Percentiles rank a stretch among this genome's conserved stretches.
Conservation (phyloP, 1,140 invertebrate genomes). For the Drosophila melanica region DNA sequence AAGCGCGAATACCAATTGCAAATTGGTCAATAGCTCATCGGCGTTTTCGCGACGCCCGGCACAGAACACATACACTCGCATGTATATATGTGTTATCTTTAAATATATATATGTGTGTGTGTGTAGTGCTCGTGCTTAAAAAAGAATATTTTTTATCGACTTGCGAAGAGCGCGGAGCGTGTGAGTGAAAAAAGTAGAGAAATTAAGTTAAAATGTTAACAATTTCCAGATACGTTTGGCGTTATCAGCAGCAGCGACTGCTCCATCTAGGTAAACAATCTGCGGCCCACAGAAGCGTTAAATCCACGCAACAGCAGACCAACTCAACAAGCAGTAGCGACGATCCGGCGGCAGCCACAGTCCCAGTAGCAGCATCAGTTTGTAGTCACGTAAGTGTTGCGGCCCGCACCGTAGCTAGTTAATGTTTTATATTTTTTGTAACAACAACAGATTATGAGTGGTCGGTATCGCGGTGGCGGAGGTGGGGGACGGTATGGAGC, state of each 20-base stretch:
- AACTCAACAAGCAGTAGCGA: constrained; percentile 20
- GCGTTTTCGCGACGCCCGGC: constrained; percentile 77
- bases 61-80: constrained; percentile 38
- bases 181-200: constrained; percentile 12
- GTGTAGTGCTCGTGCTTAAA: constrained; percentile 56
- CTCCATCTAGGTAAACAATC: constrained; percentile 46
- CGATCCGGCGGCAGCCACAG: constrained; percentile 18
- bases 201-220: constrained; percentile 62
- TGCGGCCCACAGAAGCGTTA: constrained; percentile 22
- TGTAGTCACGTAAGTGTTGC: constrained; percentile 75
- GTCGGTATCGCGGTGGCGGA: constrained; percentile 68
- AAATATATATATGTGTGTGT: constrained; percentile 52
- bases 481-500: constrained; percentile 43
- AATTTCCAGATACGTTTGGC: constrained; percentile 74
- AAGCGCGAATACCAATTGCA: constrained; percentile 18
- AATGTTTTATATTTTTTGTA: not conserved
- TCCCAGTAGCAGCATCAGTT: constrained; percentile 24
- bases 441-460: constrained; percentile 70
- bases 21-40: constrained; percentile 54
- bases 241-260: constrained; percentile 62
- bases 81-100: not conserved
- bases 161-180: constrained; percentile 32
- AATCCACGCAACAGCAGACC: constrained; percentile 22
- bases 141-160: constrained; percentile 45
- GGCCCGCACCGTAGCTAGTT: not conserved